A percentile compares a stretch with the other conserved stretches of the same genome.
Evolutionary conservation across 1,140 invertebrate genomes (phyloP).

Genomic region (Mesaphorura yosii): DNA sequence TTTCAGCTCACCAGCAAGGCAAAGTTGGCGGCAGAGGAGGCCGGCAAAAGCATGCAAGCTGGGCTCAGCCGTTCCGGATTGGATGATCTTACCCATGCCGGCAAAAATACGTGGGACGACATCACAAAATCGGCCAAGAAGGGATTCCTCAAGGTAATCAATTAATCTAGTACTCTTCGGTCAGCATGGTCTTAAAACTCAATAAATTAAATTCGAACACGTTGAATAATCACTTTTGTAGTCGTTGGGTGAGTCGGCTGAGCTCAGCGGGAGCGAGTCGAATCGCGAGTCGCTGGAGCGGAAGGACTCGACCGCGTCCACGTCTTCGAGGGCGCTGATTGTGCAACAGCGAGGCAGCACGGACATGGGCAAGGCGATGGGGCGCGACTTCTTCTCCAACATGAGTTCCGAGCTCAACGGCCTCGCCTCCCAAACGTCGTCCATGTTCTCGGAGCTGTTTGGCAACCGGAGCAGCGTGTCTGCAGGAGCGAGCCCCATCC

Average conservation of each 20-base stretch:
- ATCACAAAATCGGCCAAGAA: constrained; percentile 85
- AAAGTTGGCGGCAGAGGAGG: constrained; percentile 76
- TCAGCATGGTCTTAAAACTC: too few relatives aligned
- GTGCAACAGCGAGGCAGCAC: constrained; percentile 21
- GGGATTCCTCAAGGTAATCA: constrained; percentile 61
- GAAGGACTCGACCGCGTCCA: constrained; percentile 22
- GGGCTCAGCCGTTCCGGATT: constrained; percentile 61
- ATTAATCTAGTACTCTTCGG: neutral
- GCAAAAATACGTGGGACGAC: constrained; percentile 72
- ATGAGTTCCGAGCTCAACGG: constrained; percentile 80
- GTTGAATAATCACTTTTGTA: neutral
- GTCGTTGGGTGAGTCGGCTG: constrained; percentile 28
- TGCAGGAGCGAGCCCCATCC: constrained; percentile 27
- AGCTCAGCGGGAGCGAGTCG: constrained; percentile 15
- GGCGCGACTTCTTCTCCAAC: constrained; percentile 75
- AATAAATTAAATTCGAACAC: neutral
- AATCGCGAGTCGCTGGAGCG: constrained; percentile 19
- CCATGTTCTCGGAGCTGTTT: constrained; percentile 83
- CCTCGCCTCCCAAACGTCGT: constrained; percentile 74
- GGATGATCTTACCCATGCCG: constrained; percentile 73
- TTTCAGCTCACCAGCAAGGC: constrained; percentile 69
- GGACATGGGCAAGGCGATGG: constrained; percentile 31
- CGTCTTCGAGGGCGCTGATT: constrained; percentile 13
- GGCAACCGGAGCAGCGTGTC: constrained; percentile 38
- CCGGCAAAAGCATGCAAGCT: constrained; percentile 64